Evolutionary conservation across 64 coral and sea anemone species (phyloP).

Genomic region (Catalaphyllia jardinei): DNA sequence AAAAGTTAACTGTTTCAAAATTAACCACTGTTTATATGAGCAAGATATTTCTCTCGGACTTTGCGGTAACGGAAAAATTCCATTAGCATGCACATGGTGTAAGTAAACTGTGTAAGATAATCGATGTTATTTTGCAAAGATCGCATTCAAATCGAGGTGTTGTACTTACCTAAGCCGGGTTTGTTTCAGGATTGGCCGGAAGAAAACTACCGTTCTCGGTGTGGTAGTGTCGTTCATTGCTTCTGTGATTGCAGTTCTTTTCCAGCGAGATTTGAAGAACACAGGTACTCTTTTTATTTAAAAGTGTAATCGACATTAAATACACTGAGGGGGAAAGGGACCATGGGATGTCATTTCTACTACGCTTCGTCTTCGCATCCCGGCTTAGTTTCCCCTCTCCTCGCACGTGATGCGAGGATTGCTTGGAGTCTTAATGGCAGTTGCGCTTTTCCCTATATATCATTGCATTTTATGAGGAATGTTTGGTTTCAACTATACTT

Average conservation of each 20-base stretch:
- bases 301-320: neutral
- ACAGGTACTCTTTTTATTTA: slow-evolving; percentile 11
- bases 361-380: too few relatives aligned
- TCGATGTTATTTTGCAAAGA: too few relatives aligned
- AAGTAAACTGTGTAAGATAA: too few relatives aligned
- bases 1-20: neutral
- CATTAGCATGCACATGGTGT: too few relatives aligned
- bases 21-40: neutral
- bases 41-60: too few relatives aligned
- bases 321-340: too few relatives aligned
- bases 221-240: slow-evolving; percentile 18
- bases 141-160: too few relatives aligned
- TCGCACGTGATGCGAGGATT: neutral
- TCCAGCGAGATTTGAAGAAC: slow-evolving; percentile 30
- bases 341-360: too few relatives aligned
- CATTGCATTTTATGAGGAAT: too few relatives aligned
- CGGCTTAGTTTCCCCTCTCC: too few relatives aligned
- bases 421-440: neutral
- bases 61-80: too few relatives aligned
- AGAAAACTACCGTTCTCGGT: slow-evolving; percentile 30
- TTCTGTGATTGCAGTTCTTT: slow-evolving; percentile 24
- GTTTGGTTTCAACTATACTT: too few relatives aligned
- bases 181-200: slow-evolving; percentile 44
- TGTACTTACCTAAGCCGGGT: neutral
- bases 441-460: neutral